Base-by-base conservation (phyloP, 2,113 vertebrate genomes). In the Actenoides lindsayi region DNA sequence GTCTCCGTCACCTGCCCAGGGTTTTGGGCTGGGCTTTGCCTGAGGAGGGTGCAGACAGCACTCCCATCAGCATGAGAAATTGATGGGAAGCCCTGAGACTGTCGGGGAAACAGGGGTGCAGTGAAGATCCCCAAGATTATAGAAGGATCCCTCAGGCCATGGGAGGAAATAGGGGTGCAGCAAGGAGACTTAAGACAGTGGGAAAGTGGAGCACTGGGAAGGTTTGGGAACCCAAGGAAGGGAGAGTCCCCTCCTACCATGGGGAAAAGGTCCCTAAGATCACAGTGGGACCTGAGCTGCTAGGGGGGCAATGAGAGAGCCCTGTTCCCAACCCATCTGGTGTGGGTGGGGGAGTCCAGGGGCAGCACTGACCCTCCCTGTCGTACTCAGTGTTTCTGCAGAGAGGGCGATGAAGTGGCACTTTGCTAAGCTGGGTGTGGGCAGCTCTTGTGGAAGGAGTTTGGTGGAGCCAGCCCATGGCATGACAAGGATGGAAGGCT, bases 361-460 rank as follows among this genome's bases (percentile, higher is more conserved):
- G 44, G 8, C 13, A 88, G 27, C 0, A 0, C 28, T 56, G 16
- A 54, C 6, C 18, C 9, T 79, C n/a, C 5, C 18, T 16, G 24
- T 51, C 16, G 59, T 64, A 21, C 16, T 48, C 44, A 19, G 35
- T 21, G 28, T 41, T 83, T 56, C 73, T 77, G 44, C 68, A 83
- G 59, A 54, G n/a, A 41, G 6, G 14, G 12, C 12, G 17, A 35
- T 13, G 8, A 51, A 9, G 27, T 31, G 2, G 17, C 12, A 28
- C 33, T 63, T 64, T 70, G 13, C n/a, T 59, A 44, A 89, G 28
- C 16, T 60, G 63, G 13, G 37, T n/a, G 14, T 23, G 30, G 16
- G 25, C 48, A 69, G 9, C 8, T 89, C 25, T 33, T 63, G 20
- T 5, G n/a, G 51, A 70, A 59, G 14, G 21, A 63, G 11, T 25